Percentiles rank a stretch among this genome's conserved stretches.
phyloP scores from a whole-genome alignment of 1,140 invertebrate species.

The Coelopa frigida region DNA sequence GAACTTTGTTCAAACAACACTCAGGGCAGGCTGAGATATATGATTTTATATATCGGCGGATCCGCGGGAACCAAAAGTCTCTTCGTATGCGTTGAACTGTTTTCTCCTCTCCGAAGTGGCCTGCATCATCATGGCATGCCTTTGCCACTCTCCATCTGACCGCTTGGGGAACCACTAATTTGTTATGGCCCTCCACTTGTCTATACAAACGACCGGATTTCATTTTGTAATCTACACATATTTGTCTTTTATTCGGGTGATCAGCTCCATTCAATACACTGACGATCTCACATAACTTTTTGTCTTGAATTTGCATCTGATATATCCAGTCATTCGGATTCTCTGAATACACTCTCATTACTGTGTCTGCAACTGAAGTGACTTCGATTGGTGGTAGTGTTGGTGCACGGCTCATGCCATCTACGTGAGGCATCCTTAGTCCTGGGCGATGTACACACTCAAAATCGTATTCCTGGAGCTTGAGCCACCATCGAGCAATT shows the following conservation, averaged over 20 bases:
- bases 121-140: conserved; percentile 1
- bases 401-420: not conserved
- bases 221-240: too few relatives aligned
- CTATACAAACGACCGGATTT: too few relatives aligned
- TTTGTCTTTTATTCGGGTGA: too few relatives aligned
- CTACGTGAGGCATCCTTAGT: not conserved
- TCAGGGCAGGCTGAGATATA: conserved; percentile 6
- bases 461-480: conserved; percentile 9
- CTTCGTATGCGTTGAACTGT: not conserved
- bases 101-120: conserved; percentile 1
- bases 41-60: not conserved
- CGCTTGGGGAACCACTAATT: not conserved
- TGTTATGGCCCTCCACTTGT: not conserved
- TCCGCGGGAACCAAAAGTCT: conserved; percentile 9
- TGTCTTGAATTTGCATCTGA: not conserved
- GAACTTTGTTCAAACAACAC: not conserved
- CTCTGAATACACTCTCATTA: not conserved
- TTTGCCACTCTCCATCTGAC: conserved; percentile 3
- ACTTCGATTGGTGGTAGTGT: not conserved
- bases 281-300: not conserved
- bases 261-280: not conserved
- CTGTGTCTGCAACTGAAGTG: not conserved
- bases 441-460: conserved; percentile 1
- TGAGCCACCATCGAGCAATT: conserved; percentile 36
- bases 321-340: not conserved